A percentile compares a stretch with the other conserved stretches of the same genome.
Conservation (phyloP, 2,888 invertebrate genomes). For the Mellilla xanthometata region DNA sequence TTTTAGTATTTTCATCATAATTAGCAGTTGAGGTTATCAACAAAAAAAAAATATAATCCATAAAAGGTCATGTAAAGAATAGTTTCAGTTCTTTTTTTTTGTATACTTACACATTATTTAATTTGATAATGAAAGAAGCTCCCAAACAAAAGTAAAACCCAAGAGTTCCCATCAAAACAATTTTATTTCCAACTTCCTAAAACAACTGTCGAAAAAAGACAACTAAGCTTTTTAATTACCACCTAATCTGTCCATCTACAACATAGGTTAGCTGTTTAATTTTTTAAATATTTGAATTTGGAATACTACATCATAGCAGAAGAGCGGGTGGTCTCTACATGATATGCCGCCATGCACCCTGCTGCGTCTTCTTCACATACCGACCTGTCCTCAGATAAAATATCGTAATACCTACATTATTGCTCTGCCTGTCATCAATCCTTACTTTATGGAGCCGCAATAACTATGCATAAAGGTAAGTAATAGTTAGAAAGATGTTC, state of each 20-base stretch:
- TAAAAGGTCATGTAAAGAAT: too few relatives aligned
- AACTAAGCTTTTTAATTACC: conserved; percentile 35
- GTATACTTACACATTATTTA: too few relatives aligned
- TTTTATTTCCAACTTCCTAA: conserved; percentile 18
- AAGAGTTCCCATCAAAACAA: conserved; percentile 24
- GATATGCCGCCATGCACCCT: conserved; percentile 50
- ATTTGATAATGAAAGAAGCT: too few relatives aligned
- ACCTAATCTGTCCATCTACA: conserved; percentile 35
- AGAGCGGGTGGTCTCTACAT: conserved; percentile 60
- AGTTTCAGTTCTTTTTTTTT: too few relatives aligned
- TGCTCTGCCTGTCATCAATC: conserved; percentile 33
- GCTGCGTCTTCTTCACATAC: conserved; percentile 55
- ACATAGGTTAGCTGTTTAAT: conserved; percentile 20
- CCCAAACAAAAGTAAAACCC: background rate
- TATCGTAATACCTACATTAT: conserved; percentile 36
- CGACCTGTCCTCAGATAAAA: conserved; percentile 49
- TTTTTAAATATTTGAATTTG: conserved; percentile 30
- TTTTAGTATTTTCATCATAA: too few relatives aligned
- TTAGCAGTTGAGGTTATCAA: too few relatives aligned
- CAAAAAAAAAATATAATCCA: too few relatives aligned
- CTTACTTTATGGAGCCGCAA: conserved; percentile 26
- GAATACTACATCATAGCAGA: conserved; percentile 43
- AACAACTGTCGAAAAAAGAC: conserved; percentile 19
- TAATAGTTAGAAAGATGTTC: too few relatives aligned
- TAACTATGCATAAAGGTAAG: too few relatives aligned